These are phyloP conservation scores for Bubalus kerabau DNA, from an alignment of 2,113 vertebrate genomes.

Conservation along the genomic window DNA sequence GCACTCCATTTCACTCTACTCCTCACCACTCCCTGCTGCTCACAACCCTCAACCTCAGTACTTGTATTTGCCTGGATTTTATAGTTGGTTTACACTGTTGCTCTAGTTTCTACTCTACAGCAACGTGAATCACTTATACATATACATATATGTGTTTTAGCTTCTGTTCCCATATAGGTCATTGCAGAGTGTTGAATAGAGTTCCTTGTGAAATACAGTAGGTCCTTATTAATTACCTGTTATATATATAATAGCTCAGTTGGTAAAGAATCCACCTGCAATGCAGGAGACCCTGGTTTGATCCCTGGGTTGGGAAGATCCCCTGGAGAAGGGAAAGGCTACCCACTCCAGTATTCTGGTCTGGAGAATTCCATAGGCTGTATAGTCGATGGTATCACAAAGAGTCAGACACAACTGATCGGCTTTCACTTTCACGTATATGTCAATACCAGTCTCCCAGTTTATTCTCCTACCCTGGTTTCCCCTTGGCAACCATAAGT, in stretches of 20 bases:
- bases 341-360: neutral
- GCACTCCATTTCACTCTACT: fast-evolving
- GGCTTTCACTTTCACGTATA: neutral
- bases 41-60: neutral
- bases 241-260: neutral
- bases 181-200: neutral
- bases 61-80: neutral
- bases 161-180: neutral
- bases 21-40: neutral
- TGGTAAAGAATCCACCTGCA: neutral
- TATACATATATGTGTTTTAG: neutral
- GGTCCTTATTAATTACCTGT: neutral
- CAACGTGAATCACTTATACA: neutral
- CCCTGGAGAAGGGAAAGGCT: no score
- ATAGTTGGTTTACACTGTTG: neutral
- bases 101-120: neutral
- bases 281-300: neutral
- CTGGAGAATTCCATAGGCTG: neutral
- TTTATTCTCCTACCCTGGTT: neutral
- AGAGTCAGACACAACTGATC: neutral
- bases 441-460: neutral
- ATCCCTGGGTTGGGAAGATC: neutral
- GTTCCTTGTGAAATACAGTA: neutral
- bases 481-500: neutral
- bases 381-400: neutral